Percentiles rank a stretch among this genome's conserved stretches.
phyloP scores from a whole-genome alignment of 2,888 invertebrate genomes.

The Drosophila nr. medialis region DNA sequence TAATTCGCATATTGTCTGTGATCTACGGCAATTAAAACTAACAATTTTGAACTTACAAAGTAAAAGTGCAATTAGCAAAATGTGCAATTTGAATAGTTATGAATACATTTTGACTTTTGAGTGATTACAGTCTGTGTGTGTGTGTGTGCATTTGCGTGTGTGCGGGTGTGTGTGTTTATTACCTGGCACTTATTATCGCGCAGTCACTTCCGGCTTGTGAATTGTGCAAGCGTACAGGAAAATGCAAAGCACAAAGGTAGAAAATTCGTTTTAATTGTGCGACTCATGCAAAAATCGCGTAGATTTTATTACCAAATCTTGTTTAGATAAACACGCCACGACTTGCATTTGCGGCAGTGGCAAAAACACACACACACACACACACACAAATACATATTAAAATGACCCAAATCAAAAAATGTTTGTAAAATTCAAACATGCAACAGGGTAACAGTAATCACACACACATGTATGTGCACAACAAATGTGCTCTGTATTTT shows the following conservation, averaged over 20 bases:
- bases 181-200: conserved; percentile 21
- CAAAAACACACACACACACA: background rate
- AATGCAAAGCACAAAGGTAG: conserved; percentile 6
- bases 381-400: conserved; percentile 24
- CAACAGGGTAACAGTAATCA: conserved; percentile 53
- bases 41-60: background rate
- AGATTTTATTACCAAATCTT: conserved; percentile 30
- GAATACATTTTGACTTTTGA: background rate
- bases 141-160: too few species aligned
- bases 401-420: conserved; percentile 62
- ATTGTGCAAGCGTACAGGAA: conserved; percentile 17
- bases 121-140: background rate
- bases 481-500: conserved; percentile 28
- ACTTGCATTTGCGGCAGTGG: conserved; percentile 36
- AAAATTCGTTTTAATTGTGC: conserved; percentile 42
- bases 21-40: background rate
- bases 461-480: background rate
- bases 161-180: background rate
- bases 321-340: conserved; percentile 45
- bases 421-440: conserved; percentile 53
- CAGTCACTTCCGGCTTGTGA: conserved; percentile 42
- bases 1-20: background rate
- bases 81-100: conserved; percentile 13
- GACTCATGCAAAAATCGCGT: conserved; percentile 33
- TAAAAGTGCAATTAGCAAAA: conserved; percentile 11